Percentiles rank a stretch among this genome's conserved stretches.
Conservation (phyloP, 1,140 invertebrate genomes). For the Bradynema listronoti region DNA sequence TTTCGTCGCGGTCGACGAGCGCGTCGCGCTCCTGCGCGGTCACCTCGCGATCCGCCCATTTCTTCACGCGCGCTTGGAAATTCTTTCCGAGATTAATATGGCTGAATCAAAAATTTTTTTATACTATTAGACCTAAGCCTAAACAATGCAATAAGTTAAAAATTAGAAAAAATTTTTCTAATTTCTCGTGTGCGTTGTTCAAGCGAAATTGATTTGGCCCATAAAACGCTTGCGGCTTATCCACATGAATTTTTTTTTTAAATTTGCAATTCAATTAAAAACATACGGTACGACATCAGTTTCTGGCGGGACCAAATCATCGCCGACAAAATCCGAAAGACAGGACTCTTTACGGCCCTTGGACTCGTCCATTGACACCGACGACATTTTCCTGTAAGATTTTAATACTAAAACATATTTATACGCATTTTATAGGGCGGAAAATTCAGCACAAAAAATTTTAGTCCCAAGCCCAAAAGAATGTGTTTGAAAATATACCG, state of each 20-base stretch:
- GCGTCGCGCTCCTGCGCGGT: slow-evolving; percentile 42
- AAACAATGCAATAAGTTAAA: slow-evolving; percentile 15
- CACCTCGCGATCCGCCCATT: slow-evolving; percentile 51
- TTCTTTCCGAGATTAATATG: slow-evolving; percentile 83
- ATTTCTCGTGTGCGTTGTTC: slow-evolving; percentile 7
- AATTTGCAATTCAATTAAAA: no score
- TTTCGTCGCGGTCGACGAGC: slow-evolving; percentile 52
- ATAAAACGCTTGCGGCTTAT: no score
- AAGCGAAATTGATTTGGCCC: no score
- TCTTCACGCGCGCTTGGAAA: slow-evolving; percentile 69
- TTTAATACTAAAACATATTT: not conserved
- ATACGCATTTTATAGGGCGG: not conserved
- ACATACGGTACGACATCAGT: slow-evolving; percentile 16
- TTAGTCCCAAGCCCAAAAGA: slow-evolving; percentile 17
- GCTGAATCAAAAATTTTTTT: slow-evolving; percentile 19
- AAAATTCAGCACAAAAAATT: no score
- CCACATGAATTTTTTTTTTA: no score
- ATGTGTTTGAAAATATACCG: slow-evolving; percentile 3
- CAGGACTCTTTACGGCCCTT: slow-evolving; percentile 27
- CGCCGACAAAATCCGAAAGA: slow-evolving; percentile 17
- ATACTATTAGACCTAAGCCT: slow-evolving; percentile 45
- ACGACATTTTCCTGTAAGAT: slow-evolving; percentile 32
- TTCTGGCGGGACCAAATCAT: slow-evolving; percentile 9
- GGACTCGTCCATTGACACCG: slow-evolving; percentile 37
- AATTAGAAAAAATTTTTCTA: not conserved